Evolutionary conservation across 2,797 vertebrate species (phyloP).

Genomic region (Rhincodon typus): DNA sequence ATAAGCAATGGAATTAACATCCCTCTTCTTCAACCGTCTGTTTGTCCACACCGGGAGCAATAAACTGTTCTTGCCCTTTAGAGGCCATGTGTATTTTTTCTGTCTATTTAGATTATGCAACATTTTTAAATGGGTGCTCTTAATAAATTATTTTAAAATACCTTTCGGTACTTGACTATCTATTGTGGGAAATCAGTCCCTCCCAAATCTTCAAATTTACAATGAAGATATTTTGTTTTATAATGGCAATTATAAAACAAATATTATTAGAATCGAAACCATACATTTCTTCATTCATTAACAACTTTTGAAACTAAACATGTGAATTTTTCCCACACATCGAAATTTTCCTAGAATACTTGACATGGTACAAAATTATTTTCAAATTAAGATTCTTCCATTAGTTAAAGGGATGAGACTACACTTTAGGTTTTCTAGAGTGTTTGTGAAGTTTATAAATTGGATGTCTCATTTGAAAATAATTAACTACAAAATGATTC

Average conservation of each 20-base stretch:
- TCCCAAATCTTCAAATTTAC: too few relatives aligned
- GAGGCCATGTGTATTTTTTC: too few relatives aligned
- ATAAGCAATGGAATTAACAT: too few relatives aligned
- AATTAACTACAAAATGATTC: neutral
- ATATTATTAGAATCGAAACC: neutral
- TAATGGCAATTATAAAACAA: slow-evolving; percentile 11
- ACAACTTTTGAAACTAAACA: neutral
- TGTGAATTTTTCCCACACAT: neutral
- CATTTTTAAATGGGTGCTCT: too few relatives aligned
- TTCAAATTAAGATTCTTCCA: neutral
- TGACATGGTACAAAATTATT: neutral
- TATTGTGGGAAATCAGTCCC: too few relatives aligned
- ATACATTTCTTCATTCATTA: neutral
- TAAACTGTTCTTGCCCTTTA: too few relatives aligned
- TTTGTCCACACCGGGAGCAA: too few relatives aligned
- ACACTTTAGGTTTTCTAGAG: neutral
- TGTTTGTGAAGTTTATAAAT: neutral
- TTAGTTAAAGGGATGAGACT: neutral
- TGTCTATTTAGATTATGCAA: too few relatives aligned
- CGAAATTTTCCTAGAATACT: neutral
- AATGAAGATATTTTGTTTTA: neutral
- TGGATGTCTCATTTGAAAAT: neutral
- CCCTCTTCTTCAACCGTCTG: too few relatives aligned
- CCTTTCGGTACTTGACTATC: too few relatives aligned
- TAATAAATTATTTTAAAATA: too few relatives aligned